Conservation (phyloP, 2,113 vertebrate genomes). For the Toxotes chatareus region DNA sequence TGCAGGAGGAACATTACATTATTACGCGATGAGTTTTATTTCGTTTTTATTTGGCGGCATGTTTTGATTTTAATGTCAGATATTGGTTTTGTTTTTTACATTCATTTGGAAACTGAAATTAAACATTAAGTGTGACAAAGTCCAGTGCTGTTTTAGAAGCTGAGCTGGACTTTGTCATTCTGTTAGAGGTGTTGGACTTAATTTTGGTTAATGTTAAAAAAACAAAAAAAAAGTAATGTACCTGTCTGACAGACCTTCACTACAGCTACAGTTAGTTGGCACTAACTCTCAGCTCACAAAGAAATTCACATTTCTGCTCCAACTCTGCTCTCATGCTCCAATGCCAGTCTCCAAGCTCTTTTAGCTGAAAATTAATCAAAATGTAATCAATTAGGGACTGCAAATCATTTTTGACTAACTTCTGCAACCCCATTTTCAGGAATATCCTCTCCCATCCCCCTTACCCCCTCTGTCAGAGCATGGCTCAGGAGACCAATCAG, state of each 20-base stretch:
- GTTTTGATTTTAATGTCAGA: neutral
- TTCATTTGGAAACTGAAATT: neutral
- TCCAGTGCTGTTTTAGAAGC: neutral
- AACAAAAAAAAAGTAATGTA: neutral
- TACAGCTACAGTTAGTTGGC: constrained; percentile 1
- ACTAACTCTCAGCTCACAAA: constrained; percentile 3
- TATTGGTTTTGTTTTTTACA: neutral
- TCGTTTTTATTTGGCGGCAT: neutral
- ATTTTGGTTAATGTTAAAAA: neutral
- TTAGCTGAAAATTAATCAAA: constrained; percentile 29
- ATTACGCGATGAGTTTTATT: neutral
- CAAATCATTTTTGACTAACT: constrained; percentile 63
- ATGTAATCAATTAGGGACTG: constrained; percentile 27
- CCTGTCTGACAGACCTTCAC: constrained; percentile 17
- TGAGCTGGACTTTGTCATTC: constrained; percentile 7
- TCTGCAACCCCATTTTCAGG: constrained; percentile 74
- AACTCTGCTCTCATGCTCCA: constrained; percentile 47
- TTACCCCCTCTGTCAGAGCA: constrained; percentile 82
- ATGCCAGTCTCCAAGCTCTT: constrained; percentile 59
- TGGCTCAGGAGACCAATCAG: constrained; percentile 95
- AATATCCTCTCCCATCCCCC: constrained; percentile 81
- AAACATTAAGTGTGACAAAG: neutral
- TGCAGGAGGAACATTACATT: constrained; percentile 11
- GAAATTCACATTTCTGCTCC: constrained; percentile 13
- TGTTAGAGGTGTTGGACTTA: neutral